Evolutionary conservation across 1,140 invertebrate genomes (phyloP), one percentile per base, ranked within the genome.

Genomic region (Aphaenogaster rudis): DNA sequence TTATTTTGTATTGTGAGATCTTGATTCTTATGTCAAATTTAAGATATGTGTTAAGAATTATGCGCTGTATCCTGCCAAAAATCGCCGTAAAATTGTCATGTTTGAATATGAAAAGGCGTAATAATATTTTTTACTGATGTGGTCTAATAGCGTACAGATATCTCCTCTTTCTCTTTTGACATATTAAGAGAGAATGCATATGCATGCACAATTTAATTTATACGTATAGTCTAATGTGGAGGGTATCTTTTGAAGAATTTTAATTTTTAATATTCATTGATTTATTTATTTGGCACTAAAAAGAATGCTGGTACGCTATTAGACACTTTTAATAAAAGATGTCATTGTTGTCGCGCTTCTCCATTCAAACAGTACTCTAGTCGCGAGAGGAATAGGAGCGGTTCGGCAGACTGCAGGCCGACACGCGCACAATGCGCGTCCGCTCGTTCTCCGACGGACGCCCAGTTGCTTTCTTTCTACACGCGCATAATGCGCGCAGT

Each of bases 371-470:
- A 36, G 36, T 17, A 11, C 54, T 54, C 80, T 59, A 82, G 48
- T 54, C 52, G 48, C 48, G 36, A 48, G 50, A 59, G 79, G 28
- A 57, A 84, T 74, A 74, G 67, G 36, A 84, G 67, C 69, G 39
- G 67, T 36, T 61, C 6, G 66, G 28, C 11, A 84, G 80, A 57
- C 54, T 39, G 42, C 54, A 48, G 67, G 28, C 9, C 39, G 54
- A 74, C 69, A 61, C 67, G 28, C 88, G 64, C 87, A 90, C 88
- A 91, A 93, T 91, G 88, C 91, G 71, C 87, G 79, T 90, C 88
- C 87, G 77, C 80, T 54, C 66, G 57, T 61, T 52, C 52, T 50
- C n/a, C 42, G 71, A 54, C 48, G 64, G 28, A 87, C 69, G 82
- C 61, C 33, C 71, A n/a, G 21, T 54, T 33, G 48, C 28, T 86